Percentiles rank a stretch among this genome's conserved stretches.
Evolutionary conservation across 2,113 vertebrate species (phyloP).

Genomic region (Pavo muticus): DNA sequence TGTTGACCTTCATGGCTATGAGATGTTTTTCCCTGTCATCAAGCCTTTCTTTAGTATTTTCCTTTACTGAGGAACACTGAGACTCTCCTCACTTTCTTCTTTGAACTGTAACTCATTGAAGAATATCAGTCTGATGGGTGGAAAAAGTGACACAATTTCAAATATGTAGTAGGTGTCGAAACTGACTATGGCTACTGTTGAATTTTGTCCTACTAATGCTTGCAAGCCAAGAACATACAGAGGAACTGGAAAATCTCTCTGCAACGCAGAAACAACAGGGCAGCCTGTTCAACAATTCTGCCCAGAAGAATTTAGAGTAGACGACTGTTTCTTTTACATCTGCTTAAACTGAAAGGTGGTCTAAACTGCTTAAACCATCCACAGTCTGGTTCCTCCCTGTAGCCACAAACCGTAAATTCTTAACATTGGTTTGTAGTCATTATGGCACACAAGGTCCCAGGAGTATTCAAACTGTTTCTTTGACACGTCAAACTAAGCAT

Average conservation of each 20-base stretch:
- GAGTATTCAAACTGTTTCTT: neutral
- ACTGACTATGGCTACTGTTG: neutral
- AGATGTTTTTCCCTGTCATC: neutral
- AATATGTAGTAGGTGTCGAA: neutral
- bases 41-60: neutral
- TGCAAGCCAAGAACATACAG: neutral
- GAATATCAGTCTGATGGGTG: neutral
- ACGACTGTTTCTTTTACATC: fast-evolving
- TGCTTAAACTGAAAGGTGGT: neutral
- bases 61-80: neutral
- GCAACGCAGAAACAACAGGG: neutral
- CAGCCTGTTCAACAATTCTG: neutral
- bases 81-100: neutral
- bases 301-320: neutral
- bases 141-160: neutral
- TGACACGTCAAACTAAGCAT: neutral
- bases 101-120: neutral
- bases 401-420: neutral
- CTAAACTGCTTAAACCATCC: neutral
- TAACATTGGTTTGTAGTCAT: neutral
- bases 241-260: neutral
- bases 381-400: neutral
- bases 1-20: neutral
- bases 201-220: neutral
- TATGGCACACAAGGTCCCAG: neutral